These are phyloP conservation scores for Papilio polytes DNA, from an alignment of 1,140 invertebrate genomes.

Conservation along the genomic window DNA sequence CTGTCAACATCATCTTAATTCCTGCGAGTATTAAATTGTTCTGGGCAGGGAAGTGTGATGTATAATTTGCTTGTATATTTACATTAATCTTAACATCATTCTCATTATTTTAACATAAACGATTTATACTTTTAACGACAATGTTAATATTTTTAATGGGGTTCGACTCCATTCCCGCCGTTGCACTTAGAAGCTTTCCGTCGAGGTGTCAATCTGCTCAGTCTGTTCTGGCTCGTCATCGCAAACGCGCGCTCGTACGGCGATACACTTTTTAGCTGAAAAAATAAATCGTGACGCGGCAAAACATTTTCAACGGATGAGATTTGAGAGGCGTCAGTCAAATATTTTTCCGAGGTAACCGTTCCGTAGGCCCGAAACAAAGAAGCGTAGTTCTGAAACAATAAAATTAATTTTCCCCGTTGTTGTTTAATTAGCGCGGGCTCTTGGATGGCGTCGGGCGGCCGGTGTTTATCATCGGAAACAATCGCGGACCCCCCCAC, in stretches of 20 bases:
- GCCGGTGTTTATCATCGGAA: slow-evolving; percentile 81
- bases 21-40: not conserved
- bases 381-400: slow-evolving; percentile 79
- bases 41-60: not conserved
- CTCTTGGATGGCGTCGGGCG: slow-evolving; percentile 75
- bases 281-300: slow-evolving; percentile 60
- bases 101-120: slow-evolving; percentile 13
- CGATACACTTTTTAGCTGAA: slow-evolving; percentile 49
- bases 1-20: slow-evolving; percentile 16
- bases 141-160: slow-evolving; percentile 38
- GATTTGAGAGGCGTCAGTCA: slow-evolving; percentile 56
- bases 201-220: slow-evolving; percentile 67
- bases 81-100: not conserved
- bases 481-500: slow-evolving; percentile 71
- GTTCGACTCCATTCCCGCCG: slow-evolving; percentile 48
- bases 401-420: slow-evolving; percentile 82
- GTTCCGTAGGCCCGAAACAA: slow-evolving; percentile 66
- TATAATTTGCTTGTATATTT: not conserved
- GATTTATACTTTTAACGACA: slow-evolving; percentile 9
- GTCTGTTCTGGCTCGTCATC: slow-evolving; percentile 68
- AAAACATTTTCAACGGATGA: slow-evolving; percentile 52
- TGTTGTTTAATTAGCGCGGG: slow-evolving; percentile 82
- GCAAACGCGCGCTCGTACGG: slow-evolving; percentile 56
- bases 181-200: slow-evolving; percentile 74
- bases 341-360: slow-evolving; percentile 75